Conservation (phyloP, 2,888 invertebrate genomes). For the Myathropa florea region DNA sequence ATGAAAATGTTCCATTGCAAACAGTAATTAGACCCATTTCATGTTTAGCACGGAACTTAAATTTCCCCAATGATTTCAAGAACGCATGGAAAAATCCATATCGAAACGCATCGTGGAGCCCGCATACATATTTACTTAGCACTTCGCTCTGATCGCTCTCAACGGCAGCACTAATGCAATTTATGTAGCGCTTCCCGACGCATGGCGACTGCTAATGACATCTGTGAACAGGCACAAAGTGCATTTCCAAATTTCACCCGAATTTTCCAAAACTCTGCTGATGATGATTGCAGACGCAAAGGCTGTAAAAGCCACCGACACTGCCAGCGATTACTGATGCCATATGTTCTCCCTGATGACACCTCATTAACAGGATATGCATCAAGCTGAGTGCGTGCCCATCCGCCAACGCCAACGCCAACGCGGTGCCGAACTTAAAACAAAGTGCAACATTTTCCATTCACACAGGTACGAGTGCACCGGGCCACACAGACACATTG, state of each 20-base stretch:
- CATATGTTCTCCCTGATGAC: conserved; percentile 57
- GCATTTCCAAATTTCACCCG: conserved; percentile 62
- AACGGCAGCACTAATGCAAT: conserved; percentile 48
- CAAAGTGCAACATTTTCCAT: conserved; percentile 57
- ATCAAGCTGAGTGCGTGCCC: conserved; percentile 59
- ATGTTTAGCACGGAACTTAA: conserved; percentile 11
- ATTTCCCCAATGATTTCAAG: conserved; percentile 34
- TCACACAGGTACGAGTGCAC: not conserved
- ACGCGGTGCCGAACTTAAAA: conserved; percentile 44
- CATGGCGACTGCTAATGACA: conserved; percentile 55
- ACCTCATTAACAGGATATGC: conserved; percentile 68
- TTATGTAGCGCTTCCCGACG: conserved; percentile 44
- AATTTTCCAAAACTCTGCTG: conserved; percentile 37
- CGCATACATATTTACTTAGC: conserved; percentile 36
- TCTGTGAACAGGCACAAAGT: conserved; percentile 57
- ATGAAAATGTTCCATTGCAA: not conserved
- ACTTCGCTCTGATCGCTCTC: conserved; percentile 4
- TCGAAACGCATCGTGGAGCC: not conserved
- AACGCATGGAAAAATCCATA: not conserved
- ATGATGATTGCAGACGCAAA: conserved; percentile 54
- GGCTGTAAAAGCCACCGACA: conserved; percentile 11
- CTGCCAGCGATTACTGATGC: conserved; percentile 40
- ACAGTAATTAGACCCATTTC: conserved; percentile 20
- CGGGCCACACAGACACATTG: not conserved
- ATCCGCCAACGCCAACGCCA: conserved; percentile 7